A percentile compares a stretch with the other conserved stretches of the same genome.
These are phyloP conservation scores for Typhlomys cinereus DNA, from an alignment of 2,113 vertebrate species.

Conservation along the genomic window DNA sequence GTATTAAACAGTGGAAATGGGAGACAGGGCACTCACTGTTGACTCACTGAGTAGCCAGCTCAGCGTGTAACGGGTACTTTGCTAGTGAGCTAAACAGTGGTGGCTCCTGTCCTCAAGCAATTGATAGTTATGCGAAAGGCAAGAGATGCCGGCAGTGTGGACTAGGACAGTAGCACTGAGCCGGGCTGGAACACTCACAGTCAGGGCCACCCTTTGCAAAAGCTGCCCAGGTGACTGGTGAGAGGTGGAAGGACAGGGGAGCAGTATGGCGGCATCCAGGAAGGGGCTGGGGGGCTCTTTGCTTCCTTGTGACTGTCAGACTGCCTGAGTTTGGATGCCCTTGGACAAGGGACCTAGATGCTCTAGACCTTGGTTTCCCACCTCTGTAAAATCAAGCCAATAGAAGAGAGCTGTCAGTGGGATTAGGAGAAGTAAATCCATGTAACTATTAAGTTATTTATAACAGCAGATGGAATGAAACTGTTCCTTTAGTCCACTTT, in stretches of 20 bases:
- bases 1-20: not conserved
- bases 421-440: not conserved
- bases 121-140: constrained; percentile 4
- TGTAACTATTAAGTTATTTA: not conserved
- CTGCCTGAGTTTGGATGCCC: not conserved
- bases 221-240: not conserved
- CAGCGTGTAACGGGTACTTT: not conserved
- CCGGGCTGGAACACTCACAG: not conserved
- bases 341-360: not conserved
- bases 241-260: not conserved
- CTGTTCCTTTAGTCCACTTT: not conserved
- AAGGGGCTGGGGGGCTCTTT: not conserved
- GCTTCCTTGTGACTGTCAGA: not conserved
- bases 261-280: not conserved
- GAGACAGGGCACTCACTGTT: not conserved
- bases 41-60: not conserved
- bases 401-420: not conserved
- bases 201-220: not conserved
- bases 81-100: not conserved
- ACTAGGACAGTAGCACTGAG: not conserved
- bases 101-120: not conserved
- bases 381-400: not conserved
- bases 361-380: not conserved
- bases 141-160: not conserved
- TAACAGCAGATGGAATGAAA: no score